Evolutionary conservation across 2,888 invertebrate species (phyloP).

Genomic region (Eudemis profundana): DNA sequence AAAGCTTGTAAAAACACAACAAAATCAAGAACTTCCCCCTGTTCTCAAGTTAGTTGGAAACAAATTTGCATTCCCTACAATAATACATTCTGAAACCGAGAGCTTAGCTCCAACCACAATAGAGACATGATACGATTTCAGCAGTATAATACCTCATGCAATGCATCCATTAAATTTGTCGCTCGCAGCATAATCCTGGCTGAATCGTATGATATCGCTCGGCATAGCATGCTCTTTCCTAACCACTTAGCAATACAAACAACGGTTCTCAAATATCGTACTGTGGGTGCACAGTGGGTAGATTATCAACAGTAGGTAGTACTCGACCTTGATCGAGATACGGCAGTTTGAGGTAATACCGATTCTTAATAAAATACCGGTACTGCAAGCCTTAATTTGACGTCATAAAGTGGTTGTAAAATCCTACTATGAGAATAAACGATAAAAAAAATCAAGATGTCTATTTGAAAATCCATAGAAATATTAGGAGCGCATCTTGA

Average conservation of each 20-base stretch:
- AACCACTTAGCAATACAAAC: conserved; percentile 43
- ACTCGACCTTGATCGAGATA: background rate
- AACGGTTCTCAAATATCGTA: conserved; percentile 39
- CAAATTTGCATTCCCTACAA: background rate
- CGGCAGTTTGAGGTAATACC: no score
- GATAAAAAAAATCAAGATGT: no score
- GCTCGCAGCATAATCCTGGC: conserved; percentile 34
- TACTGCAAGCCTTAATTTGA: no score
- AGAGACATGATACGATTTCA: conserved; percentile 16
- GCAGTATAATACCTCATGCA: conserved; percentile 23
- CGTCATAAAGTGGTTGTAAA: no score
- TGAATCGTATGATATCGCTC: conserved; percentile 39
- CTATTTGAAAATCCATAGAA: no score
- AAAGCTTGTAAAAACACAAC: background rate
- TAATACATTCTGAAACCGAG: conserved; percentile 1
- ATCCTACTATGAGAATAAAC: no score
- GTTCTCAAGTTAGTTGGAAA: background rate
- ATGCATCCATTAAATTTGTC: conserved; percentile 32
- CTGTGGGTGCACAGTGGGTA: conserved; percentile 15
- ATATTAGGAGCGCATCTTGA: no score
- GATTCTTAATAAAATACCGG: no score
- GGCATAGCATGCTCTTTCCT: conserved; percentile 39
- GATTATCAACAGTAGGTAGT: background rate
- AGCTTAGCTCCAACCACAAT: conserved; percentile 14
- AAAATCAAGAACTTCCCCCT: background rate